Evolutionary conservation across 2,797 vertebrate species (phyloP), one percentile per base, ranked within the genome.

Genomic region (Tokudaia tokunoshimensis): DNA sequence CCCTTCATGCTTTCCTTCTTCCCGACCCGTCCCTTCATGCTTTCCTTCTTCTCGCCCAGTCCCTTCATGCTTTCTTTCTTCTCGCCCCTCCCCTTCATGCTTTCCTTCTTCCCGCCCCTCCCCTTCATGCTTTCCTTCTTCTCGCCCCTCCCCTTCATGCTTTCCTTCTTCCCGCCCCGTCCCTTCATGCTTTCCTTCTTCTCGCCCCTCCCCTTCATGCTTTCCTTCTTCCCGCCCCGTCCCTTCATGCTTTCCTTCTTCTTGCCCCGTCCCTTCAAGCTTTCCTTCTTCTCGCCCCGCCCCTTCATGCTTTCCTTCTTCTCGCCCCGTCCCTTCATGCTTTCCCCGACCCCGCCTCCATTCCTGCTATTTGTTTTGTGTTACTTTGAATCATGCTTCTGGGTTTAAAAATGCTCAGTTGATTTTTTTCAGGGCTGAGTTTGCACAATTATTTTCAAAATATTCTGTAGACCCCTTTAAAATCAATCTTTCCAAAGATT

Each of bases 361-460:
- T 65, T 14, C 9, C 59, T 97, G 76, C 94, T 95, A 20, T 90
- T 80, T 79, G 89, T 63, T 92, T 82, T 94, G 52, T 89, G 84
- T 92, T 88, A 20, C 81, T 89, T 74, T 84, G 81, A 93, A 61
- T 94, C 63, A 15, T 74, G 70, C 74, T 90, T 34, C 19, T 19
- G 15, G 67, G 34, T 79, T 75, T 65, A 65, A 70, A 89, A 50
- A 65, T 55, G 47, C 52, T 65, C 26, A 7, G 1, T 1, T 29
- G 67, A 8, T 47, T 52, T 50, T 50, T 72, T 6, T 0, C 5
- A 34, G 47, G 75, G 61, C 50, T 57, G n/a, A 81, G 41, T 31
- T 83, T 86, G 17, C 50, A 3, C 65, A 50, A 7, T 24, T 50
- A 79, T 65, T 91, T 85, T n/a, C 22, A 19, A 87, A 74, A 75